Evolutionary conservation across 2,797 vertebrate genomes (phyloP).

Genomic region (Chelonia mydas): DNA sequence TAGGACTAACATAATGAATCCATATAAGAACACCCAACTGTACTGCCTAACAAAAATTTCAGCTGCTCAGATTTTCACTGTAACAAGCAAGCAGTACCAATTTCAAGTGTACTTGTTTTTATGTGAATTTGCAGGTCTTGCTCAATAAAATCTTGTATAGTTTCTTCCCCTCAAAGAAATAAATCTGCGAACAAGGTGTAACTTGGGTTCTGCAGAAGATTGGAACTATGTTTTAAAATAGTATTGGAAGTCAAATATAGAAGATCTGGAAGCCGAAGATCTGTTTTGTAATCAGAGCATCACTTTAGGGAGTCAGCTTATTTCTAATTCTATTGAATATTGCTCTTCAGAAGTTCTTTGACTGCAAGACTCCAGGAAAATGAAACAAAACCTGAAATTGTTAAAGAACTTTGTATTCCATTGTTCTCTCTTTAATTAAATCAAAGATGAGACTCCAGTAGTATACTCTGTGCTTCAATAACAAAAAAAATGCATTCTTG

Average conservation of each 20-base stretch:
- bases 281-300: neutral
- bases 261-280: neutral
- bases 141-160: neutral
- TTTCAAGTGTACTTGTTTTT: neutral
- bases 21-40: neutral
- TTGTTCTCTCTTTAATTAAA: neutral
- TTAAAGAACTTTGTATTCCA: neutral
- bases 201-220: neutral
- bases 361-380: neutral
- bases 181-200: neutral
- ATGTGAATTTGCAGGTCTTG: neutral
- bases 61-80: neutral
- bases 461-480: neutral
- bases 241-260: neutral
- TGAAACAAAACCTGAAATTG: neutral
- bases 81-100: neutral
- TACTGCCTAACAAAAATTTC: neutral
- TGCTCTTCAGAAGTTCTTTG: conserved; percentile 23
- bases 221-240: neutral
- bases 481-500: neutral
- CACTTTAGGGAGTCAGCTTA: neutral
- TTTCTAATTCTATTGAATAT: neutral
- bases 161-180: conserved; percentile 2
- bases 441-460: neutral
- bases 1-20: conserved; percentile 23